These are phyloP conservation scores for Muraenolepis orangiensis DNA, from an alignment of 2,797 vertebrate species.

Conservation along the genomic window DNA sequence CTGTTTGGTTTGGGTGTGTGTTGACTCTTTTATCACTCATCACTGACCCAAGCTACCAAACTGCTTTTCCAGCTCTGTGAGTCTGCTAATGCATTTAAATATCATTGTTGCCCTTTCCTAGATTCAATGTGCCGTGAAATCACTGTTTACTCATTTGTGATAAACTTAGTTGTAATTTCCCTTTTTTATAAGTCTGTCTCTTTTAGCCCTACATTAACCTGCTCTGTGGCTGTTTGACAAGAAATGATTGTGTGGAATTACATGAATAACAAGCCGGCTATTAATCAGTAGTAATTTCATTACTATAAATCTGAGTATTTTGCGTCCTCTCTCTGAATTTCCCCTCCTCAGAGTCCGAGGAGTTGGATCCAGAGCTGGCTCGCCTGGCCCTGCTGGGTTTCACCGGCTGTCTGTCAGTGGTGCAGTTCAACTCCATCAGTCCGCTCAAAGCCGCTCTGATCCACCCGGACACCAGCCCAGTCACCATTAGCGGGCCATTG, in stretches of 20 bases:
- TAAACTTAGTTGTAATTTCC: background rate
- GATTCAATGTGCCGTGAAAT: background rate
- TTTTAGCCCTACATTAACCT: background rate
- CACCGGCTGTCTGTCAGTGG: constrained; percentile 86
- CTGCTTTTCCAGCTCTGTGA: too few species aligned
- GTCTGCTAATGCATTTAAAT: too few species aligned
- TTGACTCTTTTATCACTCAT: background rate
- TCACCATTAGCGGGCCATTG: constrained; percentile 76
- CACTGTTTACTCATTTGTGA: constrained; percentile 1
- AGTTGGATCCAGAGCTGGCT: constrained; percentile 80
- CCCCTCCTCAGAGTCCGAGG: too few species aligned
- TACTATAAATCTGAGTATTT: background rate
- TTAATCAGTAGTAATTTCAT: background rate
- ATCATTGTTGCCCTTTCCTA: background rate
- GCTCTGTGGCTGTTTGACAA: background rate
- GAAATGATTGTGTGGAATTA: background rate
- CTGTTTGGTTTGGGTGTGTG: background rate
- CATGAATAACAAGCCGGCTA: too few species aligned
- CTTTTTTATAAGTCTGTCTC: background rate
- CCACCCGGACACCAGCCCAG: constrained; percentile 67
- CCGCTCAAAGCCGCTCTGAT: constrained; percentile 86
- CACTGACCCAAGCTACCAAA: too few species aligned
- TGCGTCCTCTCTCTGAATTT: background rate
- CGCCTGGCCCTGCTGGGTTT: constrained; percentile 82
- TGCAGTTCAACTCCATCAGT: constrained; percentile 85